Evolutionary conservation across 2,113 vertebrate species (phyloP).

Genomic region (Corythaeola cristata): DNA sequence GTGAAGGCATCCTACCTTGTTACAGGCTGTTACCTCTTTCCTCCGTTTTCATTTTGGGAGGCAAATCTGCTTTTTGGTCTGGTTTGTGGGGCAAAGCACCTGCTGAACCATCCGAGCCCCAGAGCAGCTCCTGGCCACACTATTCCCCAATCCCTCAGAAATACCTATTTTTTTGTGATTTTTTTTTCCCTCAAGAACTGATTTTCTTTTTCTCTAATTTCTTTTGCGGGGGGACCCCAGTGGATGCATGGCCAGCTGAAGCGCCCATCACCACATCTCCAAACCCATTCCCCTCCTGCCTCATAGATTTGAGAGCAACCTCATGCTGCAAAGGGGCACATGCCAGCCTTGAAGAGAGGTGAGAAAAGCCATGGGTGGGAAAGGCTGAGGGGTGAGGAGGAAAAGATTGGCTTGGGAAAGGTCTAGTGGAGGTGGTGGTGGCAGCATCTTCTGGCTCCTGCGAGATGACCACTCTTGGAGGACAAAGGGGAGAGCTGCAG

Average conservation of each 20-base stretch:
- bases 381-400: background rate
- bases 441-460: background rate
- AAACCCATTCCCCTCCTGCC: background rate
- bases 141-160: background rate
- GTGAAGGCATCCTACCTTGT: background rate
- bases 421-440: background rate
- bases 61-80: background rate
- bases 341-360: background rate
- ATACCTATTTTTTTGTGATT: background rate
- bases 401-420: background rate
- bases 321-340: background rate
- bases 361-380: background rate
- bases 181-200: background rate
- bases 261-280: background rate
- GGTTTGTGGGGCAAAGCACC: background rate
- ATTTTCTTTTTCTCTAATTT: background rate
- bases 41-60: background rate
- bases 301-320: background rate
- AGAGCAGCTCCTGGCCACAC: background rate
- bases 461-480: background rate
- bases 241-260: background rate
- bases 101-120: accelerated
- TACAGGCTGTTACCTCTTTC: background rate
- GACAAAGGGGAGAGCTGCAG: background rate
- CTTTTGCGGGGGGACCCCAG: background rate